Base-by-base conservation (phyloP, 1,140 invertebrate species). In the Neodiprion pinetum region DNA sequence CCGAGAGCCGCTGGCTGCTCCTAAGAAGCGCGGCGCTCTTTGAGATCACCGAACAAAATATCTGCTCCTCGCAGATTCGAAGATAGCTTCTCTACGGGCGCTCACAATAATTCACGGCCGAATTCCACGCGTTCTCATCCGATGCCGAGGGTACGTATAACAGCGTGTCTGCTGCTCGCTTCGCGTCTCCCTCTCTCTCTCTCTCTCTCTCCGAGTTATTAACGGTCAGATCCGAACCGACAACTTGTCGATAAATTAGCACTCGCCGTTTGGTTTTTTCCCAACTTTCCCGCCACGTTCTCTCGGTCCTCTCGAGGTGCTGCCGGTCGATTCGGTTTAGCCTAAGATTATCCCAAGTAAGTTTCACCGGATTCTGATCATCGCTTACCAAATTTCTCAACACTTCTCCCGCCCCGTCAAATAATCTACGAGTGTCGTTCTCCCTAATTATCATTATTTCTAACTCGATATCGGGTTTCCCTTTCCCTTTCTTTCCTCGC, bases 221-320 rank as follows among this genome's bases (percentile, higher is more conserved):
- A 84, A 84, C 82, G 28, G 28, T 40, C 28, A 40, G 28, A 40
- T 40, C 28, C 28, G 79, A 78, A 74, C 79, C 78, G 73, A 75
- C 70, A 78, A 77, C 69, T 73, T 76, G 75, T 77, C 76, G 77
- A 80, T 83, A 81, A 83, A 82, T 81, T 81, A 83, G 78, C 73
- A 69, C 79, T 77, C 69, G 66, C 17, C 72, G 61, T 74, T 74
- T 68, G 9, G 72, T 70, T 68, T 72, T 74, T 76, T 72, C n/a
- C 8, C 11, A 14, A 61, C 28, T 21, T 72, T 48, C 53, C 65
- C 1, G 23, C 53, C 71, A 65, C 50, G 1, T 67, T 49, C 67
- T 71, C 9, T 40, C 5, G 28, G 28, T 40, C 28, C 28, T 40
- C 28, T 40, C 28, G 2, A 40, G 28, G 28, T 40, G 28, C 28